Percentiles rank a stretch among this genome's conserved stretches.
These are phyloP conservation scores for Lateolabrax maculatus DNA, from an alignment of 2,797 vertebrate genomes.

Conservation along the genomic window DNA sequence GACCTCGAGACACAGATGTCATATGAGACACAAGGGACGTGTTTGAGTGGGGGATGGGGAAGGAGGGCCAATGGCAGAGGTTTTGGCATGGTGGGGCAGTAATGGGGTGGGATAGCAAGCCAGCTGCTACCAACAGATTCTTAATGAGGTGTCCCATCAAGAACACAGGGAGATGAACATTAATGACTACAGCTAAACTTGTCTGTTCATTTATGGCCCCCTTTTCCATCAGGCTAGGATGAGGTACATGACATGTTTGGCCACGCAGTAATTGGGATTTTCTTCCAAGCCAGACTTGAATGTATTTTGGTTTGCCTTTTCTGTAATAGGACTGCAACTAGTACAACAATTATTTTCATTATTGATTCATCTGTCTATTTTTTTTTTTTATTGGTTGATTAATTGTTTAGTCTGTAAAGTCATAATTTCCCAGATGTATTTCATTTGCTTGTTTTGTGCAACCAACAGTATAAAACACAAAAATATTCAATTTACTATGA, in stretches of 20 bases:
- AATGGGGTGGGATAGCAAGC: constrained; percentile 73
- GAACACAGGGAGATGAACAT: constrained; percentile 73
- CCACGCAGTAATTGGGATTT: constrained; percentile 32
- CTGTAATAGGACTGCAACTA: constrained; percentile 11
- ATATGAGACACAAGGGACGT: constrained; percentile 78
- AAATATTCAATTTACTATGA: background rate
- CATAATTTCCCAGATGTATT: background rate
- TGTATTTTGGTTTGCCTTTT: background rate
- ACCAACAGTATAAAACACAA: background rate
- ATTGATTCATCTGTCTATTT: background rate
- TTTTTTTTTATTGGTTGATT: constrained; percentile 4
- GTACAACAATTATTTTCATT: background rate
- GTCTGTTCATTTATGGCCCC: constrained; percentile 55
- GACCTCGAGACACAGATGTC: constrained; percentile 82
- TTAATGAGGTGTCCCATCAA: constrained; percentile 82
- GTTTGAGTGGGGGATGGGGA: constrained; percentile 69
- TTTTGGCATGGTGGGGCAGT: constrained; percentile 69
- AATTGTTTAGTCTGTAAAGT: background rate
- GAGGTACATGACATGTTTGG: constrained; percentile 41
- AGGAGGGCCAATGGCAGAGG: constrained; percentile 62
- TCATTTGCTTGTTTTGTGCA: background rate
- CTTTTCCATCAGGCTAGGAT: constrained; percentile 42
- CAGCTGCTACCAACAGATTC: constrained; percentile 80
- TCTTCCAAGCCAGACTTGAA: constrained; percentile 7
- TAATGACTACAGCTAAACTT: constrained; percentile 68